These are phyloP conservation scores for Vireo griseus DNA, from an alignment of 2,797 vertebrate genomes.

Conservation along the genomic window DNA sequence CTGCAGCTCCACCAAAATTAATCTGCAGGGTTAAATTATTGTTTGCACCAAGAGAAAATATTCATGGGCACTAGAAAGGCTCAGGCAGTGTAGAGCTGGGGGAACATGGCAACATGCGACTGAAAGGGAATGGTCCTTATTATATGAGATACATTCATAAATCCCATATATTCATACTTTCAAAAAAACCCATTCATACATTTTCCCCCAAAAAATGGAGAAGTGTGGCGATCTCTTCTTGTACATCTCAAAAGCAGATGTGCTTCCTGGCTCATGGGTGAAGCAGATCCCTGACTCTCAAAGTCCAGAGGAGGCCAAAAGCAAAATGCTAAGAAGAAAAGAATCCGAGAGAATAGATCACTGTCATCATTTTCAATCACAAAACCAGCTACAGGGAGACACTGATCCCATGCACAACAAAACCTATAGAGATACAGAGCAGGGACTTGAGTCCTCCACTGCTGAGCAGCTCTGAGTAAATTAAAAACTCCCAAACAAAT, in stretches of 20 bases:
- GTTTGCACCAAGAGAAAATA: neutral
- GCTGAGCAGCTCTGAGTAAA: neutral
- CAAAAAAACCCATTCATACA: neutral
- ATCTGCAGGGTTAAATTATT: neutral
- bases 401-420: neutral
- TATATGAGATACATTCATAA: neutral
- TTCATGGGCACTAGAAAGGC: neutral
- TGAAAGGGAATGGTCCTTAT: neutral
- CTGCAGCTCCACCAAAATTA: neutral
- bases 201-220: neutral
- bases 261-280: rapidly evolving
- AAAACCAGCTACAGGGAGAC: neutral
- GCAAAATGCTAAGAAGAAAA: neutral
- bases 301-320: neutral
- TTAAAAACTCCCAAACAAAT: neutral
- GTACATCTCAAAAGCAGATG: neutral
- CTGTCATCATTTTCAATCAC: neutral
- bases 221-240: neutral
- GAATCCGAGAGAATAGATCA: neutral
- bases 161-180: neutral
- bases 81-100: neutral
- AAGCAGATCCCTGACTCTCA: neutral
- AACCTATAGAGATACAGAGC: neutral
- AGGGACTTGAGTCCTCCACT: neutral
- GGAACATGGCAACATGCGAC: neutral